Evolutionary conservation across 2,888 invertebrate genomes (phyloP).

Genomic region (Agrilus biguttatus): DNA sequence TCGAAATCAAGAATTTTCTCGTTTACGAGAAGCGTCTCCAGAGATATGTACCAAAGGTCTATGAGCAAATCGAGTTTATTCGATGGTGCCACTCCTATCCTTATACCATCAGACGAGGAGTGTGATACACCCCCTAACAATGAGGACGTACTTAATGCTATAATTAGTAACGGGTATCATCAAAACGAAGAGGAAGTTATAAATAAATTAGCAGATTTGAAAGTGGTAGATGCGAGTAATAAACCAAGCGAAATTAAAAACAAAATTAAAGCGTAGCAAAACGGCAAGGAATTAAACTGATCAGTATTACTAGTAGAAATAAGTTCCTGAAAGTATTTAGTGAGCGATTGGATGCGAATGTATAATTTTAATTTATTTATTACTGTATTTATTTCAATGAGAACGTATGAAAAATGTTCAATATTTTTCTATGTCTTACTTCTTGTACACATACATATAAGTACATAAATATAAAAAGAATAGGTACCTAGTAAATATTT

Average conservation of each 20-base stretch:
- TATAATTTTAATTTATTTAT: too few species aligned
- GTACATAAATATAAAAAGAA: too few species aligned
- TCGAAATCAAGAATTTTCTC: conserved; percentile 40
- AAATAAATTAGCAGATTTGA: not conserved
- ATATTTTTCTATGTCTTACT: too few species aligned
- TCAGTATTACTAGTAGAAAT: too few species aligned
- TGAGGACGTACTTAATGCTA: conserved; percentile 6
- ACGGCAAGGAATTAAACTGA: too few species aligned
- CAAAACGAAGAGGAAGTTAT: conserved; percentile 5
- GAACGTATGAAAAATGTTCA: too few species aligned
- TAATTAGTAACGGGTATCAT: not conserved
- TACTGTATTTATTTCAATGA: too few species aligned
- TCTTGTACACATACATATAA: too few species aligned
- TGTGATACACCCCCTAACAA: conserved; percentile 10
- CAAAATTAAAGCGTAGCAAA: too few species aligned
- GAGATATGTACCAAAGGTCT: conserved; percentile 37
- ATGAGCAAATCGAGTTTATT: conserved; percentile 36
- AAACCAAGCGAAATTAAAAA: too few species aligned
- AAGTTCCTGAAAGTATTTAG: too few species aligned
- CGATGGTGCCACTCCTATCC: conserved; percentile 41
- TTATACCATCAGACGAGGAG: conserved; percentile 31
- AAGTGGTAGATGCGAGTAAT: not conserved
- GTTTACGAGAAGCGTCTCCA: conserved; percentile 41
- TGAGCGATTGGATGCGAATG: too few species aligned
- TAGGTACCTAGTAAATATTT: not conserved